phyloP scores from a whole-genome alignment of 2,888 invertebrate species.

The Drosophila paramelanica region DNA sequence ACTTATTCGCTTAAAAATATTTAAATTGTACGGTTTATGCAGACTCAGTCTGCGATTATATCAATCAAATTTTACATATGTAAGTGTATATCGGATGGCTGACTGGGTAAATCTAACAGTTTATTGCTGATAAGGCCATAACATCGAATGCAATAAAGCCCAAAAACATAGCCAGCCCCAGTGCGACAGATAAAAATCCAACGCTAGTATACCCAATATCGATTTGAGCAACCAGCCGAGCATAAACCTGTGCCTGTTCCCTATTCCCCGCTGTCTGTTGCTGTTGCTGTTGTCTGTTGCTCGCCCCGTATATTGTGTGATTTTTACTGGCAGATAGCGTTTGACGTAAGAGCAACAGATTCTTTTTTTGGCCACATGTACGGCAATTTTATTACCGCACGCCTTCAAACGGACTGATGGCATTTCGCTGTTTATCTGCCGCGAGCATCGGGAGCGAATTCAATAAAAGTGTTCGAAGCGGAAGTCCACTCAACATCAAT shows the following conservation, averaged over 20 bases:
- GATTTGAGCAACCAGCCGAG: conserved; percentile 53
- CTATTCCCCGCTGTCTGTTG: conserved; percentile 26
- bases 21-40: conserved; percentile 14
- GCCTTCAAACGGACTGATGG: conserved; percentile 36
- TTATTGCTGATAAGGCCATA: conserved; percentile 71
- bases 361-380: conserved; percentile 54
- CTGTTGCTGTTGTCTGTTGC: conserved; percentile 31
- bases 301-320: conserved; percentile 54
- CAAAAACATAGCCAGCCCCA: conserved; percentile 42
- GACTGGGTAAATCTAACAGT: conserved; percentile 55
- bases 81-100: conserved; percentile 33
- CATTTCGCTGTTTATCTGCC: conserved; percentile 41
- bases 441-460: conserved; percentile 5
- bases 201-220: conserved; percentile 69
- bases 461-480: conserved; percentile 18
- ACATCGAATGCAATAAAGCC: conserved; percentile 73
- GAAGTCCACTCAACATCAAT: conserved; percentile 40
- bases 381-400: conserved; percentile 69
- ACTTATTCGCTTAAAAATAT: conserved; percentile 25
- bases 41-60: conserved; percentile 3
- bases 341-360: conserved; percentile 80
- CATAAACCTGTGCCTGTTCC: conserved; percentile 16
- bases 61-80: conserved; percentile 38
- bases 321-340: conserved; percentile 67
- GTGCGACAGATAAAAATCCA: conserved; percentile 49